Conservation (phyloP, 2,888 invertebrate genomes). For the Sicus ferrugineus region DNA sequence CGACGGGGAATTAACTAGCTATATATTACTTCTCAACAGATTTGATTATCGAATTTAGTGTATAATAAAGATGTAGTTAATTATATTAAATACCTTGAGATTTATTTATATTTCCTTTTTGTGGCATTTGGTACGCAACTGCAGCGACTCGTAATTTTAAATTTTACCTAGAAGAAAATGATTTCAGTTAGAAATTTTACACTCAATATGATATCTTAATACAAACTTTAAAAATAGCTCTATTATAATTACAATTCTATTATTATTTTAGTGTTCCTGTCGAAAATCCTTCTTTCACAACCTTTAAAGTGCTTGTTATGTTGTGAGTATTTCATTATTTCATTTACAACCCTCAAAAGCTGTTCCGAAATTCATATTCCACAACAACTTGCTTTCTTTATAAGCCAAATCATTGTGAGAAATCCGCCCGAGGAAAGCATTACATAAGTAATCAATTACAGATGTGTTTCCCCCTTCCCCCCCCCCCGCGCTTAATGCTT, state of each 20-base stretch:
- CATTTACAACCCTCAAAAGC: background rate
- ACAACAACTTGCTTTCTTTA: background rate
- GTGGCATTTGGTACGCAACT: slow-evolving; percentile 16
- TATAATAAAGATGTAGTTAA: no score
- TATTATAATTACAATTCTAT: background rate
- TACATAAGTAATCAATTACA: no score
- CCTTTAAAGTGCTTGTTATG: background rate
- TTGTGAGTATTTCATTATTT: background rate
- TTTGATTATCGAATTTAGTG: no score
- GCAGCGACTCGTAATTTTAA: slow-evolving; percentile 9
- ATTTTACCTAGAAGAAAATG: slow-evolving; percentile 10
- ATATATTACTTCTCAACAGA: no score
- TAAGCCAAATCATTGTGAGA: no score
- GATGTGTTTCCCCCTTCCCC: no score
- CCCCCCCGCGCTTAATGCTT: no score
- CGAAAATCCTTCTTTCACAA: background rate
- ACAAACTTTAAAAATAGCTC: no score
- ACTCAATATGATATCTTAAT: no score
- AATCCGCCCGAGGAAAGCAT: no score
- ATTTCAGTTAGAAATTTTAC: no score
- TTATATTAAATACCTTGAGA: slow-evolving; percentile 18
- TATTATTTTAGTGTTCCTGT: background rate
- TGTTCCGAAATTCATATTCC: background rate
- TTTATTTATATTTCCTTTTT: slow-evolving; percentile 20
- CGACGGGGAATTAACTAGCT: no score